Percentiles rank a stretch among this genome's conserved stretches.
Conservation (phyloP, 2,797 vertebrate genomes). For the Pseudomugil tenellus region DNA sequence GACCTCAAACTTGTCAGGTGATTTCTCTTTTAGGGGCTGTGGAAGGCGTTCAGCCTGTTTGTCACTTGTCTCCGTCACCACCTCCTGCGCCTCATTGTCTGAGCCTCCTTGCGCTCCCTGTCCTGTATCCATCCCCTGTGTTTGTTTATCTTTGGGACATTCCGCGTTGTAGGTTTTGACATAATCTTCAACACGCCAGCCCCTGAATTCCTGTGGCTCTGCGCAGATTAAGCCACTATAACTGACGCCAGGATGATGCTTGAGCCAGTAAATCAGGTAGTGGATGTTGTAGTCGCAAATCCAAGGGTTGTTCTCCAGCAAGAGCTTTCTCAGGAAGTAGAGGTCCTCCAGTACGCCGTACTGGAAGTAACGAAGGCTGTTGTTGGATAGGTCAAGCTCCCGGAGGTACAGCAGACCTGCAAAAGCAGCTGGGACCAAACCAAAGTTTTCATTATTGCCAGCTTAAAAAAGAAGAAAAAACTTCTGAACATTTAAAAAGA, state of each 20-base stretch:
- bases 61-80: constrained; percentile 80
- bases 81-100: constrained; percentile 76
- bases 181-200: constrained; percentile 93
- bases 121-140: constrained; percentile 70
- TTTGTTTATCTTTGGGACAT: constrained; percentile 91
- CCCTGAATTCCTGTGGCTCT: constrained; percentile 89
- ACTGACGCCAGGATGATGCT: constrained; percentile 90
- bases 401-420: constrained; percentile 89
- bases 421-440: constrained; percentile 86
- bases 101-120: constrained; percentile 51
- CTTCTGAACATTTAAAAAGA: too few species aligned
- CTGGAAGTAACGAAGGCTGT: constrained; percentile 91
- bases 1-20: constrained; percentile 72
- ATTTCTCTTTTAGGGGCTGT: constrained; percentile 62
- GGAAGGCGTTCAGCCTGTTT: constrained; percentile 69
- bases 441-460: not conserved
- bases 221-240: constrained; percentile 90
- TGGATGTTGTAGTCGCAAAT: constrained; percentile 98
- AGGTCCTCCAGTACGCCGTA: constrained; percentile 95
- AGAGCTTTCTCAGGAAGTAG: constrained; percentile 92
- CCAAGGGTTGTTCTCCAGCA: constrained; percentile 93
- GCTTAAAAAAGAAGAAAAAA: too few species aligned
- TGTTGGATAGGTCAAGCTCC: constrained; percentile 95
- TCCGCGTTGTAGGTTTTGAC: constrained; percentile 96
- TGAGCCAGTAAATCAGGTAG: constrained; percentile 97